Conservation (phyloP, 2,113 vertebrate species). For the Brachirus orientalis region DNA sequence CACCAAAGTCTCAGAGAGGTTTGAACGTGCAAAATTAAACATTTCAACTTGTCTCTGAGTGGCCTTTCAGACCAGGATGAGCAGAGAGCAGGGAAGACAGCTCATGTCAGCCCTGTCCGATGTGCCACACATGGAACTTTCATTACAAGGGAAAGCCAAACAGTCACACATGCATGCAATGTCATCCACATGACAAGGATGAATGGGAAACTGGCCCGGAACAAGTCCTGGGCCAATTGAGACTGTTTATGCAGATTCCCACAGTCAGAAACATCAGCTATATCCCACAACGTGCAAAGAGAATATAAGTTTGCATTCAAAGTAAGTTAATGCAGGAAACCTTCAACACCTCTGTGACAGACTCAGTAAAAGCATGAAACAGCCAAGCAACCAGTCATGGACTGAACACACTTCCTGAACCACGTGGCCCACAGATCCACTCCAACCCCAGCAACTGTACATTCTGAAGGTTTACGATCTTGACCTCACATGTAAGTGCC, state of each 20-base stretch:
- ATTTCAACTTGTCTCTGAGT: constrained; percentile 31
- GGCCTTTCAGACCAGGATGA: constrained; percentile 41
- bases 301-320: constrained; percentile 5
- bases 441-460: constrained; percentile 71
- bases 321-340: not conserved
- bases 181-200: constrained; percentile 66
- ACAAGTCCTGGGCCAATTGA: constrained; percentile 22
- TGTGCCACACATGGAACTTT: constrained; percentile 78
- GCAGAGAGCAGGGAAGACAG: constrained; percentile 52
- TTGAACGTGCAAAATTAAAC: constrained; percentile 38
- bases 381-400: not conserved
- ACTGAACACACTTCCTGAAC: constrained; percentile 23
- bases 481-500: constrained; percentile 74
- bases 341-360: constrained; percentile 14
- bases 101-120: constrained; percentile 60
- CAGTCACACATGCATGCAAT: constrained; percentile 61
- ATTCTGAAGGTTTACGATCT: constrained; percentile 77
- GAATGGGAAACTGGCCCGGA: constrained; percentile 62
- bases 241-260: constrained; percentile 14
- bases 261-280: not conserved
- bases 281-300: constrained; percentile 7
- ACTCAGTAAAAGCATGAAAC: not conserved
- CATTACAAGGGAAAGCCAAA: constrained; percentile 72
- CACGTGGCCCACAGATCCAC: constrained; percentile 33
- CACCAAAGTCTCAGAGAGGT: constrained; percentile 26